These are phyloP conservation scores for Cryptomyrus ogoouensis DNA, from an alignment of 2,113 vertebrate genomes.

Conservation along the genomic window DNA sequence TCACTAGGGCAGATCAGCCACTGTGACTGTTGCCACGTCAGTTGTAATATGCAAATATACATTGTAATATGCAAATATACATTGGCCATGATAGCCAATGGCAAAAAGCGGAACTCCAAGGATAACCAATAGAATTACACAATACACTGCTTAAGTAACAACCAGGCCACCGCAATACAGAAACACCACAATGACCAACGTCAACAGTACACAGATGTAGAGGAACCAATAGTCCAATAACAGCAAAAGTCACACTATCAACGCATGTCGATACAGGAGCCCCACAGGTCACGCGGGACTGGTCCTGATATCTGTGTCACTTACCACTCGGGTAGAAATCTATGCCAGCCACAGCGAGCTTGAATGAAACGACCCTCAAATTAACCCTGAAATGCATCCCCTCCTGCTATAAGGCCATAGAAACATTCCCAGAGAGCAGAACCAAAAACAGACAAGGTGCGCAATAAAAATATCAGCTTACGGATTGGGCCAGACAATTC, in stretches of 20 bases:
- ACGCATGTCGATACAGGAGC: not conserved
- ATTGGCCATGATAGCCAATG: not conserved
- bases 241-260: slow-evolving; percentile 21
- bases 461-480: not conserved
- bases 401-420: not conserved
- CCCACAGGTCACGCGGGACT: not conserved
- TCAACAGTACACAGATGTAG: slow-evolving; percentile 10
- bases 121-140: not conserved
- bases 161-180: not conserved
- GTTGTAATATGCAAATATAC: slow-evolving; percentile 14
- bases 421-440: not conserved
- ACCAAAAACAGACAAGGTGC: not conserved
- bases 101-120: not conserved
- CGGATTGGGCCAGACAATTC: not conserved
- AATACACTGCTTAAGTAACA: not conserved
- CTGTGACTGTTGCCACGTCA: not conserved
- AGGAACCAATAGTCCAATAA: slow-evolving; percentile 34
- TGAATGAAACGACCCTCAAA: not conserved
- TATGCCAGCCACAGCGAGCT: not conserved
- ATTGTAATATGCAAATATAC: slow-evolving; percentile 13
- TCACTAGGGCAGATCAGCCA: not conserved
- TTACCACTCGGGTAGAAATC: not conserved
- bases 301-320: not conserved
- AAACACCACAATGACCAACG: not conserved
- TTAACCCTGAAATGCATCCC: not conserved